Evolutionary conservation across 2,113 vertebrate species (phyloP), one percentile per base, ranked within the genome.

Genomic region (Spermophilus dauricus): DNA sequence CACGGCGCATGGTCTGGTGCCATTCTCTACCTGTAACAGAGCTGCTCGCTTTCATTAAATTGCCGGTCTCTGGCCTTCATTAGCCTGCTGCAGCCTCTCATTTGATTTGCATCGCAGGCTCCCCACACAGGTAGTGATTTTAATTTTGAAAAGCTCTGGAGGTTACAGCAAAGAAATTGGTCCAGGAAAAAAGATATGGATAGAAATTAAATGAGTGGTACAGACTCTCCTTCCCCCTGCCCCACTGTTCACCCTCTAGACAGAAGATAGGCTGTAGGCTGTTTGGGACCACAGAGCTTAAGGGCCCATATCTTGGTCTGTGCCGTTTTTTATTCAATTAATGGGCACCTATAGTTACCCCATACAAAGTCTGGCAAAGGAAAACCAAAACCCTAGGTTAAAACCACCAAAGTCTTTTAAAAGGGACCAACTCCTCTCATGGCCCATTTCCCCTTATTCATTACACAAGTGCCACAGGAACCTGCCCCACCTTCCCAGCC

Each of bases 81-180:
- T 94, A 96, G 65, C 80, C 91, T n/a, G 63, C 18, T 3, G 18
- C 48, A 83, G 94, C 67, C 88, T 95, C 53, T 88, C 88, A 93
- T 73, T 89, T 92, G 93, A 91, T 93, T 97, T 97, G 86, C 37
- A 48, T 63, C 83, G 32, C 61, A 63, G 61, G 67, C 22, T 96
- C 18, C 37, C 32, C 48, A 32, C 48, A 34, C 58, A 51, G 86
- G 81, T 85, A 96, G 96, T 77, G 72, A 96, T 81, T 85, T 77
- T 90, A 69, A 95, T 93, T 96, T 92, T 82, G 88, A 91, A 96
- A 91, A 83, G 92, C 82, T 95, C 45, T 48, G 58, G 67, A 94
- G 75, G 65, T 94, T 87, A 86, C 0, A 51, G 78, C 30, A 86
- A 86, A 95, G 86, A 92, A 96, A 67, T 42, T n/a, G 61, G 42